Conservation (phyloP, 2,113 vertebrate species). For the Melospiza georgiana region DNA sequence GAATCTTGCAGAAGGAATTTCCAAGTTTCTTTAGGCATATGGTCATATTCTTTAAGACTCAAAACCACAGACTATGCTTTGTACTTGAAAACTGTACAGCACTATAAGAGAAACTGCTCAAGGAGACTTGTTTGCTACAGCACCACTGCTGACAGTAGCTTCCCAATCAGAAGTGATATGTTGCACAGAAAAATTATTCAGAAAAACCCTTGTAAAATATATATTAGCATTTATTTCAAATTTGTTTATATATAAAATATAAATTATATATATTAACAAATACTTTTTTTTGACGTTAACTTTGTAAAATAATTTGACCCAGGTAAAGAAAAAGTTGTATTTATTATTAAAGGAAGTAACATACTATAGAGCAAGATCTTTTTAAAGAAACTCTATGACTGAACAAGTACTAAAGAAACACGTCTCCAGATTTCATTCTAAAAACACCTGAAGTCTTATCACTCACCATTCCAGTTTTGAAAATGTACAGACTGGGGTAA, state of each 20-base stretch:
- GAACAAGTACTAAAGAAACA: not conserved
- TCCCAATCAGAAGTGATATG: not conserved
- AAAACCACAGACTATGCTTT: not conserved
- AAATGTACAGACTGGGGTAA: slow-evolving; percentile 92
- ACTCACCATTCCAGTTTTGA: slow-evolving; percentile 86
- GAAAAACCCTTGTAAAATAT: not conserved
- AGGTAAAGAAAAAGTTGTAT: not conserved
- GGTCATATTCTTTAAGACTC: not conserved
- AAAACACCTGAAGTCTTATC: not conserved
- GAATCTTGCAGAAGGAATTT: not conserved
- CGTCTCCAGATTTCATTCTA: not conserved
- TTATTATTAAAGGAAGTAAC: not conserved
- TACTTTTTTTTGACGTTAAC: not conserved
- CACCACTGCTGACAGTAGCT: not conserved
- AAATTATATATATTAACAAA: not conserved
- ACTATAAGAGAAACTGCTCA: not conserved
- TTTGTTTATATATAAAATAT: not conserved
- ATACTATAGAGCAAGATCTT: not conserved
- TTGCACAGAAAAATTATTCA: not conserved
- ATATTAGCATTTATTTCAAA: not conserved
- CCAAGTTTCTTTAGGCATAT: not conserved
- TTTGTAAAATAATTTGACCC: not conserved
- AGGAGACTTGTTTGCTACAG: not conserved
- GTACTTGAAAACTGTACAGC: not conserved
- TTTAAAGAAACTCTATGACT: not conserved